Conservation (phyloP, 2,797 vertebrate genomes). For the Esox lucius region DNA sequence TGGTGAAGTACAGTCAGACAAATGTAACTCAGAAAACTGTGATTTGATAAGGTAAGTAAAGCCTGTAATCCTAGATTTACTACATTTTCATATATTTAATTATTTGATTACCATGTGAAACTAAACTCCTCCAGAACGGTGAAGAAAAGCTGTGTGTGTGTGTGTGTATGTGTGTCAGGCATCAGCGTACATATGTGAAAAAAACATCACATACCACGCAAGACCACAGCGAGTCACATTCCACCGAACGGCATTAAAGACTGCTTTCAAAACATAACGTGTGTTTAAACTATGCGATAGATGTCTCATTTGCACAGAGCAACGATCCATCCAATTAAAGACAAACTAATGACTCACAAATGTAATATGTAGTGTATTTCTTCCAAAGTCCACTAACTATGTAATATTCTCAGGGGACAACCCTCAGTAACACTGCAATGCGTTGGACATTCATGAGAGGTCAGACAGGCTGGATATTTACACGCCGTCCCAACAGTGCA, state of each 20-base stretch:
- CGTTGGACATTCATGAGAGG: background rate
- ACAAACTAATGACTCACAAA: background rate
- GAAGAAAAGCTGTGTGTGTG: background rate
- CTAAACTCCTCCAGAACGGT: no score
- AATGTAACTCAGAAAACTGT: no score
- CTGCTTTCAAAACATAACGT: background rate
- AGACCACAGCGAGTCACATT: background rate
- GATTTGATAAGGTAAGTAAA: no score
- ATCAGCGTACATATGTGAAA: no score
- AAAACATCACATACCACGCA: background rate
- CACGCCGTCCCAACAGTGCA: background rate
- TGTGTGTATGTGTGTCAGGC: background rate
- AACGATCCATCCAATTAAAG: slow-evolving; percentile 2
- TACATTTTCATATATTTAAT: no score
- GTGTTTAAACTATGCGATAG: slow-evolving; percentile 28
- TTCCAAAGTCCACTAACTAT: no score
- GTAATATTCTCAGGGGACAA: background rate
- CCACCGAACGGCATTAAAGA: background rate
- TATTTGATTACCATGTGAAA: no score
- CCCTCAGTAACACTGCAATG: background rate
- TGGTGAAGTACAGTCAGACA: no score
- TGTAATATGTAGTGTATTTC: background rate
- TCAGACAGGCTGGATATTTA: slow-evolving; percentile 3
- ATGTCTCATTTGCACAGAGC: background rate
- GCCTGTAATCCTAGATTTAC: no score